phyloP scores from a whole-genome alignment of 1,140 invertebrate species.

The Scaptomyza montana region DNA sequence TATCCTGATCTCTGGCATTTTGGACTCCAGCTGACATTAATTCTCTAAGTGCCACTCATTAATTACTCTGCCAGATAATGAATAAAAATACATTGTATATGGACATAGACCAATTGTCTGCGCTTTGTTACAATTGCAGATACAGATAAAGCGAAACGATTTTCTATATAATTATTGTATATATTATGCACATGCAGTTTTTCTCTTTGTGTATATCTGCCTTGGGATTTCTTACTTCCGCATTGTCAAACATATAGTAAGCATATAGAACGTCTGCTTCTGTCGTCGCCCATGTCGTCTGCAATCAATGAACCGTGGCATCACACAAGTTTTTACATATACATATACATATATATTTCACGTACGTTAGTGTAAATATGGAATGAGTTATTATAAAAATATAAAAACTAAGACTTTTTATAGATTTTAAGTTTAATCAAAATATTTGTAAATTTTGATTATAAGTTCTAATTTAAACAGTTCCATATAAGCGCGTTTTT shows the following conservation, averaged over 20 bases:
- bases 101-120: conserved; percentile 46
- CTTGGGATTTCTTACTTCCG: conserved; percentile 80
- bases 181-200: conserved; percentile 46
- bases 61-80: conserved; percentile 62
- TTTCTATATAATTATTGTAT: conserved; percentile 9
- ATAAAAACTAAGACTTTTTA: too few relatives aligned
- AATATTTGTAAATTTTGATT: background rate
- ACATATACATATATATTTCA: too few relatives aligned
- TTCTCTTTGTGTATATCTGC: conserved; percentile 66
- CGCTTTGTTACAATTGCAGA: conserved; percentile 71
- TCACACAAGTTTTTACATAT: conserved; percentile 39
- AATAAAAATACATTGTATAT: conserved; percentile 25
- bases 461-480: background rate
- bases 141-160: conserved; percentile 40
- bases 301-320: conserved; percentile 68
- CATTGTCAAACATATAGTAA: conserved; percentile 74
- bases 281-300: conserved; percentile 45
- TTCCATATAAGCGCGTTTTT: background rate
- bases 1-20: conserved; percentile 19
- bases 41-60: conserved; percentile 65
- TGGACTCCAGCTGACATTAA: conserved; percentile 50
- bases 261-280: conserved; percentile 26
- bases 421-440: background rate
- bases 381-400: too few relatives aligned
- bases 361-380: too few relatives aligned